Evolutionary conservation across 2,797 vertebrate species (phyloP).

Genomic region (Sebastes matsubarae): DNA sequence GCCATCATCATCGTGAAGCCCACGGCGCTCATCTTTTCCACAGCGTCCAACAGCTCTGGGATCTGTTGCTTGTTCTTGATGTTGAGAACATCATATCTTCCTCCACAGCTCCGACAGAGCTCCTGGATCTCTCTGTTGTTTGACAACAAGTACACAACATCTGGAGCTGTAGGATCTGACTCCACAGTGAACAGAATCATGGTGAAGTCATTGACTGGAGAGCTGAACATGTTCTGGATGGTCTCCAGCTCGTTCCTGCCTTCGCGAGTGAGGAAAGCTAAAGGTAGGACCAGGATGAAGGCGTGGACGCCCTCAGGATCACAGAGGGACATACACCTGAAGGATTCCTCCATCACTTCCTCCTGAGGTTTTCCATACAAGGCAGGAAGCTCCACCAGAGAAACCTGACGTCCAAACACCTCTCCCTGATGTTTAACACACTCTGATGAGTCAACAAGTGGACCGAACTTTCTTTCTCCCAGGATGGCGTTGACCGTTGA

Average conservation of each 20-base stretch:
- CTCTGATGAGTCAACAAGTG: neutral
- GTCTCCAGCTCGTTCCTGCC: constrained; percentile 48
- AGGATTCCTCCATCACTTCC: too few species aligned
- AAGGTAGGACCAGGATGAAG: neutral
- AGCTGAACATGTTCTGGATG: constrained; percentile 38
- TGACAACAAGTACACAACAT: neutral
- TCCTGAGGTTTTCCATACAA: too few species aligned
- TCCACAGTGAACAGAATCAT: too few species aligned
- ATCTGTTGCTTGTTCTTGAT: neutral
- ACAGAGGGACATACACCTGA: too few species aligned
- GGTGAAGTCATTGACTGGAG: neutral
- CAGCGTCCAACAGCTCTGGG: neutral
- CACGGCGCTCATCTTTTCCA: constrained; percentile 8
- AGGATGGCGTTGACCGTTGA: neutral
- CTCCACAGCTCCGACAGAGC: constrained; percentile 12
- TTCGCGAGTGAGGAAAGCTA: constrained; percentile 21
- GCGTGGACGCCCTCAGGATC: too few species aligned
- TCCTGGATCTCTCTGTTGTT: neutral
- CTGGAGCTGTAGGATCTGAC: neutral
- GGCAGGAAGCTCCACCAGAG: rapidly evolving
- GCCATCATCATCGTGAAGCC: neutral
- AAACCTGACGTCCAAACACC: too few species aligned
- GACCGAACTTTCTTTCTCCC: neutral
- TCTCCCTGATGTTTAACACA: constrained; percentile 5
- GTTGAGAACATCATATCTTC: neutral